Base-by-base conservation (phyloP, 2,888 invertebrate genomes). In the Isotomurus palustris region DNA sequence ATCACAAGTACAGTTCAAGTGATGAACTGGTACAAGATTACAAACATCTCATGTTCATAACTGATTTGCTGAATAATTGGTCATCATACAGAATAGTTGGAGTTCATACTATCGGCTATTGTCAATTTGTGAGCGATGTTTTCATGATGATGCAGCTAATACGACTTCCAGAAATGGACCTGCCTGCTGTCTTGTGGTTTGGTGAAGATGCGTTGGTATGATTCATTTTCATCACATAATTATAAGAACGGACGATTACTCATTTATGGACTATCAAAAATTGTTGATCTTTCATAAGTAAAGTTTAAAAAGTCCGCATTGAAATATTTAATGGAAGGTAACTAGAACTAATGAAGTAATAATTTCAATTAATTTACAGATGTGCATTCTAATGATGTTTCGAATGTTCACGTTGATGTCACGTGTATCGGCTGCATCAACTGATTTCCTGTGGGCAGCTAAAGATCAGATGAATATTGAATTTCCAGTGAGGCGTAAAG, bases 91-190 rank as follows among this genome's bases (percentile, higher is more conserved):
- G 49, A 43, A 56, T 56, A 14, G 56, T 56, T 1, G 56, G 56
- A 2, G 56, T 56, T 3, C 56, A 56, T 21, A 40, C 43, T 14
- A 56, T 43, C 24, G 56, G 56, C 2, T 56, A 56, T 43, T 32
- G 40, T 28, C 49, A 56, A 41, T 50, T 50, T 29, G 50, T 50
- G 41, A 40, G 43, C 4, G 43, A 43, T 21, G 43, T 56, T 17
- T 56, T 56, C 38, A 56, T 56, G 56, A 56, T 50, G 50, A 56
- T 50, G 24, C 56, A 50, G 14, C 14, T 56, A 8, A 22, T 56
- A 22, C 49, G 43, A 24, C 27, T 50, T 4, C 36, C 49, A 14
- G 56, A 56, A 21, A 24, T 43, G 22, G 56, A 56, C 32, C 22
- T 56, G 29, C 12, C 49, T 10, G 19, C 56, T 1, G 50, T 56